Evolutionary conservation across 1,140 invertebrate genomes (phyloP).

Genomic region (Thaumatotibia leucotreta): DNA sequence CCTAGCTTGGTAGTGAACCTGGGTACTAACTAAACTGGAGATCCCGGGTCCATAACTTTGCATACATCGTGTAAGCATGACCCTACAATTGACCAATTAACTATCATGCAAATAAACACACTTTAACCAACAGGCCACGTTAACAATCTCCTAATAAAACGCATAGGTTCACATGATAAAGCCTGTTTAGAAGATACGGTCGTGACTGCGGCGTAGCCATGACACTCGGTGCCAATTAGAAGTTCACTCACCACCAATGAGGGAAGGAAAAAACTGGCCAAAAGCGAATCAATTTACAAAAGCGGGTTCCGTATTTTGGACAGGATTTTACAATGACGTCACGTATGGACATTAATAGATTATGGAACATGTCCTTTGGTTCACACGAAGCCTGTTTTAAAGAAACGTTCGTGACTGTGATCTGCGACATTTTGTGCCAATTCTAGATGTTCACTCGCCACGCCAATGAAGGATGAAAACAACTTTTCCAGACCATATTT

Average conservation of each 20-base stretch:
- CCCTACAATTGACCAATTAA: background rate
- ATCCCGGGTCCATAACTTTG: no score
- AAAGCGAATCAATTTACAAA: background rate
- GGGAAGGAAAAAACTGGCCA: slow-evolving; percentile 15
- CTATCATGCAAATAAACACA: background rate
- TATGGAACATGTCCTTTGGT: background rate
- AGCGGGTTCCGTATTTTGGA: background rate
- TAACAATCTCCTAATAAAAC: background rate
- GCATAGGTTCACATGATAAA: slow-evolving; percentile 13
- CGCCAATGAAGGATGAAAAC: slow-evolving; percentile 24
- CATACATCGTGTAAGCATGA: no score
- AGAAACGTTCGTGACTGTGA: slow-evolving; percentile 24
- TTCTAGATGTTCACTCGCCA: slow-evolving; percentile 47
- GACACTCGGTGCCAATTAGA: slow-evolving; percentile 42
- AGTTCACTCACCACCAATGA: slow-evolving; percentile 43
- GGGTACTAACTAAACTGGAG: no score
- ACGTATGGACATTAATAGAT: no score
- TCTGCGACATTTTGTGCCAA: slow-evolving; percentile 36
- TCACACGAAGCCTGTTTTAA: background rate
- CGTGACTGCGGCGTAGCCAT: slow-evolving; percentile 31
- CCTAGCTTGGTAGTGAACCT: no score
- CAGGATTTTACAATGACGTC: background rate
- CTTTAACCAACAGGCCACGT: background rate
- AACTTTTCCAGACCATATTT: no score
- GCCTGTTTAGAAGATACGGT: slow-evolving; percentile 9